These are phyloP conservation scores for Taenioides sp. DNA, from an alignment of 2,797 vertebrate species.

Conservation along the genomic window DNA sequence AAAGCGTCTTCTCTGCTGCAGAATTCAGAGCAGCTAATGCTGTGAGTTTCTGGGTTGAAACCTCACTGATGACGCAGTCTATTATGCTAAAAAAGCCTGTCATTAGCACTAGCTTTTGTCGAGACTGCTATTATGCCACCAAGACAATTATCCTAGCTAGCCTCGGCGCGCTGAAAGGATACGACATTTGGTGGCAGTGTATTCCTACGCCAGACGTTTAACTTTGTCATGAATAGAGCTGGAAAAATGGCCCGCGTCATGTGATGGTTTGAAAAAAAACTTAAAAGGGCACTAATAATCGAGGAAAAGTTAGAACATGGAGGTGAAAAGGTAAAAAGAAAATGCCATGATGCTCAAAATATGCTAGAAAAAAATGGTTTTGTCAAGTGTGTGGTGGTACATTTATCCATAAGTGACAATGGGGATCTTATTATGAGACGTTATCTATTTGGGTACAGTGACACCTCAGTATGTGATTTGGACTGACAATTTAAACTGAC, in stretches of 20 bases:
- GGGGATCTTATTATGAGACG: slow-evolving; percentile 21
- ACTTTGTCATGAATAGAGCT: slow-evolving; percentile 57
- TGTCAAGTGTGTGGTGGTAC: slow-evolving; percentile 35
- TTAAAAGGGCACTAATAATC: slow-evolving; percentile 70
- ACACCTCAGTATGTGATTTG: slow-evolving; percentile 25
- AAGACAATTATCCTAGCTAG: slow-evolving; percentile 70
- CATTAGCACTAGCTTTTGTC: slow-evolving; percentile 71
- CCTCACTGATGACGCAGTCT: slow-evolving; percentile 56
- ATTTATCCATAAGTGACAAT: slow-evolving; percentile 35
- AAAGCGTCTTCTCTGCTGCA: slow-evolving; percentile 46
- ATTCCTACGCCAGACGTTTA: slow-evolving; percentile 54
- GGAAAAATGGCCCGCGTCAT: slow-evolving; percentile 39
- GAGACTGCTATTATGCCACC: slow-evolving; percentile 60
- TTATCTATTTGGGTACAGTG: slow-evolving; percentile 24
- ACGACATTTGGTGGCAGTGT: slow-evolving; percentile 66
- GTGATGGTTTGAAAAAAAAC: slow-evolving; percentile 48
- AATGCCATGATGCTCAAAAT: slow-evolving; percentile 53
- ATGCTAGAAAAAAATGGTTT: slow-evolving; percentile 40
- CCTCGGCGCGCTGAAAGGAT: slow-evolving; percentile 65
- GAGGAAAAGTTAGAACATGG: slow-evolving; percentile 32
- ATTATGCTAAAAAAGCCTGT: slow-evolving; percentile 72
- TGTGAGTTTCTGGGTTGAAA: slow-evolving; percentile 38
- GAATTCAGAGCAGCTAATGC: slow-evolving; percentile 37
- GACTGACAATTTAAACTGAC: slow-evolving; percentile 21
- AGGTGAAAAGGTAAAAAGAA: slow-evolving; percentile 21